phyloP scores from a whole-genome alignment of 1,140 invertebrate genomes.

The Rhagoletis zephyria region DNA sequence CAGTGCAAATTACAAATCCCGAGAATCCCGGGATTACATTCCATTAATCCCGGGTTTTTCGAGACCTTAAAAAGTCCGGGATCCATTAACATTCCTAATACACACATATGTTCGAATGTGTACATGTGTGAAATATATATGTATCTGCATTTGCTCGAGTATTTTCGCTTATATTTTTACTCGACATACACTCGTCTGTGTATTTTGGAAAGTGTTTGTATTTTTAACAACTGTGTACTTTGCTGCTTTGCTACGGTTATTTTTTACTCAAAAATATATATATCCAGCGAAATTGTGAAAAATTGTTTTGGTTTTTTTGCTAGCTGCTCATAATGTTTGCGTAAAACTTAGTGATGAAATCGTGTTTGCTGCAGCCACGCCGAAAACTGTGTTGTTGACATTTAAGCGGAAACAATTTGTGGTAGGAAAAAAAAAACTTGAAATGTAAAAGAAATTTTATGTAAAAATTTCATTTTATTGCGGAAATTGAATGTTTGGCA shows the following conservation, averaged over 20 bases:
- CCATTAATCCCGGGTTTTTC: too few species aligned
- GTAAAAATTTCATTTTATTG: not conserved
- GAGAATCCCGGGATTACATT: too few species aligned
- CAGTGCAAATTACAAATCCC: too few species aligned
- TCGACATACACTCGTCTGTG: not conserved
- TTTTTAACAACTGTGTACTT: conserved; percentile 5
- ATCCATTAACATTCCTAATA: too few species aligned
- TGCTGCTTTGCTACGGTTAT: not conserved
- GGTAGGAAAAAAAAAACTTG: not conserved
- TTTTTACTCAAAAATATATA: not conserved
- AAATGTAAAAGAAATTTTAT: not conserved
- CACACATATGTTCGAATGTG: not conserved
- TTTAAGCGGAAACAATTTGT: conserved; percentile 51
- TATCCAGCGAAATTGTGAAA: not conserved
- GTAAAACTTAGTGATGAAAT: conserved; percentile 52
- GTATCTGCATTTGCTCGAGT: not conserved
- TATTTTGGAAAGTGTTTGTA: conserved; percentile 15
- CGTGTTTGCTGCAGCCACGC: conserved; percentile 16
- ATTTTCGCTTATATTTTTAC: too few species aligned
- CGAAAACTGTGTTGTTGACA: conserved; percentile 43
- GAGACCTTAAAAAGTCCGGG: too few species aligned
- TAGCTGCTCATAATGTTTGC: conserved; percentile 17
- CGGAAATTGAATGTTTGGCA: conserved; percentile 39
- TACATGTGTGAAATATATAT: too few species aligned
- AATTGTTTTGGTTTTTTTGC: not conserved